These are phyloP conservation scores for Hesperophylax magnus DNA, from an alignment of 1,140 invertebrate species.

Conservation along the genomic window DNA sequence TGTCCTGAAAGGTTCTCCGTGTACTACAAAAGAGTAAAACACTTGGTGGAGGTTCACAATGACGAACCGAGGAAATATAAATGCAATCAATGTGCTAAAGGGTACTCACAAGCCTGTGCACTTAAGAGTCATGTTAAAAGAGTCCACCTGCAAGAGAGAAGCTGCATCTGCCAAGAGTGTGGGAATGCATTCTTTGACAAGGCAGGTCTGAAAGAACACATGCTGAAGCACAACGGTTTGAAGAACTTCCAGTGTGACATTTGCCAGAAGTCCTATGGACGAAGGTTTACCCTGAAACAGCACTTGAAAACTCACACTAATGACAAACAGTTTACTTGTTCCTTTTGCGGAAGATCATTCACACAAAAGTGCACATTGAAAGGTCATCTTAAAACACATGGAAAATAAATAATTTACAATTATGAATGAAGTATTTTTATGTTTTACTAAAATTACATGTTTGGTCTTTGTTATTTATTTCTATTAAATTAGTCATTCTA, in stretches of 20 bases:
- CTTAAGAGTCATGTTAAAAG: constrained; percentile 61
- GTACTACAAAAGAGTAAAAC: constrained; percentile 67
- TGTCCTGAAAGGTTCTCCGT: constrained; percentile 67
- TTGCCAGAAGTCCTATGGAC: constrained; percentile 67
- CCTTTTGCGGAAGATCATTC: constrained; percentile 63
- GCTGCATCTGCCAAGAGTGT: constrained; percentile 63
- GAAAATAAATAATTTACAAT: neutral
- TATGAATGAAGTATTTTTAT: too few relatives aligned
- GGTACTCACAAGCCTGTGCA: constrained; percentile 61
- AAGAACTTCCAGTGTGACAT: constrained; percentile 70
- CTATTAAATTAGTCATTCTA: too few relatives aligned
- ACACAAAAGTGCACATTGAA: constrained; percentile 65
- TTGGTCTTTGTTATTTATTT: too few relatives aligned
- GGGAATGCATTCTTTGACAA: constrained; percentile 62
- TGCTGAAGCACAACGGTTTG: constrained; percentile 69
- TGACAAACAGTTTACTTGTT: constrained; percentile 65
- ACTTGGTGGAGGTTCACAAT: constrained; percentile 64
- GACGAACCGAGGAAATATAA: constrained; percentile 59
- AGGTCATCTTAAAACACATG: constrained; percentile 61
- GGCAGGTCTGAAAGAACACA: constrained; percentile 65
- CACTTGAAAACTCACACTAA: constrained; percentile 84
- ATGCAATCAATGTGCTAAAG: constrained; percentile 63
- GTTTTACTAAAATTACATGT: too few relatives aligned
- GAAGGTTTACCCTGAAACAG: constrained; percentile 73
- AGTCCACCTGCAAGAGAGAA: constrained; percentile 63